Base-by-base conservation (phyloP, 1,140 invertebrate species). In the Dendroctonus valens region DNA sequence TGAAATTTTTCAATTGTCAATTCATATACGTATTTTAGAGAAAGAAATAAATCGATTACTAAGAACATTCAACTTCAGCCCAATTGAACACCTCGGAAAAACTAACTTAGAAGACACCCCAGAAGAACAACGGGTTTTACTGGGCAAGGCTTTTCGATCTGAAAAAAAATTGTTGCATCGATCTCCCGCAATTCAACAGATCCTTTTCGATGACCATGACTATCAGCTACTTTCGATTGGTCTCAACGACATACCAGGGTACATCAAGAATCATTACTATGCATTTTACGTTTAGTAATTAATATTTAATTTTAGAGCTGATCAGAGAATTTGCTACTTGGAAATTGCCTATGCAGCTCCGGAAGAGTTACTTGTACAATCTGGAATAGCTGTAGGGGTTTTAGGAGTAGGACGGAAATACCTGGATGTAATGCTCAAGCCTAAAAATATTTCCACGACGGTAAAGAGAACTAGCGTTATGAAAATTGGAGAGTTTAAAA, bases 11-110 rank as follows among this genome's bases (percentile, higher is more conserved):
- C 26, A 26, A 26, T 26, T 2, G 26, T 26, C 26, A 26, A 26
- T 26, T 26, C 26, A 26, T 26, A 3, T 26, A 26, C 26, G 26
- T 54, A 59, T 46, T 74, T 40, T 70, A 85, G 86, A 87, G 76
- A 66, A 82, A 44, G 86, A 88, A 77, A 75, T 84, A 52, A 82
- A 86, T 69, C 79, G 85, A 61, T 67, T 87, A 39, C 82, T 87
- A 46, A 82, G 86, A 70, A 84, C 83, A 3, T 80, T 84, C 26
- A 78, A 79, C 66, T 87, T 83, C 67, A 87, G 86, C 67, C 70
- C 79, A 2, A 75, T 80, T 51, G 81, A 83, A 64, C 79, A 70
- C 41, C 7, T 5, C 14, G 41, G 7, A 69, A n/a, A 51, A 77
- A 51, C 42, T 76, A 73, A 8, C 67, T 67, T 61, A 74, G 77